These are phyloP conservation scores for Augochlora pura DNA, from an alignment of 1,140 invertebrate species.

Conservation along the genomic window DNA sequence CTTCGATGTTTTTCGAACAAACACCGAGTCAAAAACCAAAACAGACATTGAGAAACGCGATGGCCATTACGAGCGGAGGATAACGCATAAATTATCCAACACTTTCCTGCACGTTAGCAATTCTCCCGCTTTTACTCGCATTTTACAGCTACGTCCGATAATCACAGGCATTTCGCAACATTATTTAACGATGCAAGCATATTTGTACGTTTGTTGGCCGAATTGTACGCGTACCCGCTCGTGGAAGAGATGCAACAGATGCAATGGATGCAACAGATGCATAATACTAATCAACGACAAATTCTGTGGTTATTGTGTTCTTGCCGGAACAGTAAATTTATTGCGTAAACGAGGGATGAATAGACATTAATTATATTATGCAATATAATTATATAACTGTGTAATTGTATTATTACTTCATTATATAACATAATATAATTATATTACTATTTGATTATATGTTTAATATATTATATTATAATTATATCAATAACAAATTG, in stretches of 20 bases:
- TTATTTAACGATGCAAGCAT: neutral
- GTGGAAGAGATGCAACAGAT: no score
- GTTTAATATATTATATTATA: no score
- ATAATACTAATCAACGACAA: no score
- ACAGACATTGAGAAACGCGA: neutral
- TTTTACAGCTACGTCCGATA: neutral
- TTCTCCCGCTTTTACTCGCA: neutral
- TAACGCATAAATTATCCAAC: slow-evolving; percentile 20
- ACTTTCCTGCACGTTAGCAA: slow-evolving; percentile 1
- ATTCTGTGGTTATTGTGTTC: neutral
- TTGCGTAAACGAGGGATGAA: no score
- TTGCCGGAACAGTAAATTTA: slow-evolving; percentile 29
- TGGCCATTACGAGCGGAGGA: neutral
- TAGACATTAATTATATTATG: no score
- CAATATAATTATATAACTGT: no score
- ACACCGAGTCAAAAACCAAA: neutral
- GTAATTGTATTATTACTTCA: no score
- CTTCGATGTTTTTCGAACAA: neutral
- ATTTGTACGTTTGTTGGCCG: neutral
- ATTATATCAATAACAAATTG: neutral
- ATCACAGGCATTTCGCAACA: neutral
- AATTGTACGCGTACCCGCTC: neutral
- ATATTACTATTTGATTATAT: no score
- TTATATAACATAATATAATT: no score
- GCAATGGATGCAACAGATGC: no score